Evolutionary conservation across 2,113 vertebrate genomes (phyloP), one percentile per base, ranked within the genome.

Genomic region (Delphinus delphis): DNA sequence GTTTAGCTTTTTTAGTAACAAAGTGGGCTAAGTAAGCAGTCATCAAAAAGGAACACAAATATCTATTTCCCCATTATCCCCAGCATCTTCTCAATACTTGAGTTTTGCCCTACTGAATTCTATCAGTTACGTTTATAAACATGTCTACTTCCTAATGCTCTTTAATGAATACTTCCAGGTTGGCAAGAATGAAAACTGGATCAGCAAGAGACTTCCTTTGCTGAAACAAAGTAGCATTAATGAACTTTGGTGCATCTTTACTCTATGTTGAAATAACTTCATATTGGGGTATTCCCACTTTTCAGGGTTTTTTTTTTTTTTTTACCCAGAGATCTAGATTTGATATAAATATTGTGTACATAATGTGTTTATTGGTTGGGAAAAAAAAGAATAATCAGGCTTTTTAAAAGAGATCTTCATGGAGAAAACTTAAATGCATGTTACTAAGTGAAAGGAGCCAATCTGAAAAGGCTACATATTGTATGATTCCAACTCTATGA

Each of bases 81-180:
- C 21, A 63, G 62, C 53, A 33, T 44, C 21, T 77, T 83, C 26
- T 83, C 63, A 90, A 5, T 26, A 23, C 5, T 53, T 62, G 12
- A 7, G 55, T 21, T 60, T 53, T 77, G 25, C 13, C 12, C 44
- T 53, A 36, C 31, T 87, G 47, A 53, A 41, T 90, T 68, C 76
- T 47, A 53, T 1, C 79, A n/a, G 68, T 73, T 73, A 89, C 10
- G 4, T n/a, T 60, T 73, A 53, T 76, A 76, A 63, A 68, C 12
- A 65, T 26, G 55, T 41, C 77, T 84, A 17, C 28, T 80, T 53
- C 73, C 87, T 77, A 63, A 86, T 28, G 38, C 17, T 58, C n/a
- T 96, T 73, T 84, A 76, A 87, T 33, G 38, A 36, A 36, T 63
- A 84, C 94, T 81, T 93, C 65, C 63, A 81, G 62, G 55, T 55